phyloP scores from a whole-genome alignment of 2,888 invertebrate genomes.

The Caenorhabditis virilis region DNA sequence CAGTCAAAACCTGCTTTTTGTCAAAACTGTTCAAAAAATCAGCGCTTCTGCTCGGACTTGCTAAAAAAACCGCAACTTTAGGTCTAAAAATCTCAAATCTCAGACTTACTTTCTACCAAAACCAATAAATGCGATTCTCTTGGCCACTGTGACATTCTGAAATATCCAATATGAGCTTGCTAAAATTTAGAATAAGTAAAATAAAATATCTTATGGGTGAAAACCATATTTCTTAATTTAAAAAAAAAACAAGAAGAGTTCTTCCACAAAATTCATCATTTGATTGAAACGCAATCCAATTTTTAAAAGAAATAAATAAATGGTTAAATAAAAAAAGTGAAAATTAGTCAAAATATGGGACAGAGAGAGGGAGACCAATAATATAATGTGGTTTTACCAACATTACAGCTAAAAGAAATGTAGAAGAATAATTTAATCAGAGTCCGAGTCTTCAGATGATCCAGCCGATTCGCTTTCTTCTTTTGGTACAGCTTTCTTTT shows the following conservation, averaged over 20 bases:
- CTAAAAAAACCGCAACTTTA: too few relatives aligned
- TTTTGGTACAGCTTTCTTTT: slow-evolving; percentile 27
- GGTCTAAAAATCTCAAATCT: too few relatives aligned
- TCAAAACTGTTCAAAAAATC: not conserved
- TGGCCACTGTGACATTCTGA: not conserved
- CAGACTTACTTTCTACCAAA: not conserved
- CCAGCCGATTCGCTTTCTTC: slow-evolving; percentile 5
- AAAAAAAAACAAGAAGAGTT: not conserved
- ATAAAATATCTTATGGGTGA: not conserved
- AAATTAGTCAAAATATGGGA: too few relatives aligned
- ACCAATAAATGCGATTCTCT: not conserved
- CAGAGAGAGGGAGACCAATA: too few relatives aligned
- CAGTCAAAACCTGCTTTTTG: not conserved
- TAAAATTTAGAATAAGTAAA: not conserved
- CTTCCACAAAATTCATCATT: not conserved
- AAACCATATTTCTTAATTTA: not conserved
- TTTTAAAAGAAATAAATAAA: not conserved
- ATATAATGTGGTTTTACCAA: too few relatives aligned
- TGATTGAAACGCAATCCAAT: not conserved
- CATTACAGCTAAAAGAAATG: too few relatives aligned
- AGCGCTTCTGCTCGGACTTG: too few relatives aligned
- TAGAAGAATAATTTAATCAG: slow-evolving; percentile 8
- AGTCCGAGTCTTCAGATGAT: slow-evolving; percentile 9
- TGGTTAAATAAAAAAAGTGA: too few relatives aligned
- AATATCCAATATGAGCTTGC: not conserved